Evolutionary conservation across 2,888 invertebrate genomes (phyloP).

Genomic region (Caenorhabditis afra): DNA sequence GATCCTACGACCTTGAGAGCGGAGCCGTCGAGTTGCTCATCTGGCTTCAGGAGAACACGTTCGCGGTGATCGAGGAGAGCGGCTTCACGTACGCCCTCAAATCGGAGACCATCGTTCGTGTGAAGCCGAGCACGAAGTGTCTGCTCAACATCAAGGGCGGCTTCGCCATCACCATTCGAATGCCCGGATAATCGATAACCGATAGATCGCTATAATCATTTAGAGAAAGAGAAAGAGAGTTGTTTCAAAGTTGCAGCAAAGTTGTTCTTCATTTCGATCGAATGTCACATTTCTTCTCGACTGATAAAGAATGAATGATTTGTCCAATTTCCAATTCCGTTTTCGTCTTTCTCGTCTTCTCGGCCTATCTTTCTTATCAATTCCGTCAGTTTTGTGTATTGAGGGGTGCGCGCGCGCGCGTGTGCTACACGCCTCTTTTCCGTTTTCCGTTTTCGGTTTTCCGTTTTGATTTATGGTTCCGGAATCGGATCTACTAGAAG

Average conservation of each 20-base stretch:
- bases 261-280: not conserved
- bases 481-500: no score
- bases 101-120: constrained; percentile 61
- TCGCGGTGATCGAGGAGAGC: constrained; percentile 57
- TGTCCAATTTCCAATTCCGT: constrained; percentile 48
- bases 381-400: constrained; percentile 11
- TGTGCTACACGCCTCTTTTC: constrained; percentile 29
- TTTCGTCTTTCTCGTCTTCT: no score
- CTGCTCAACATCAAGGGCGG: constrained; percentile 61
- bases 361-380: constrained; percentile 47
- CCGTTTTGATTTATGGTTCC: constrained; percentile 3
- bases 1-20: constrained; percentile 67
- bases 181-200: constrained; percentile 40
- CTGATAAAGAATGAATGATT: no score
- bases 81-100: constrained; percentile 59
- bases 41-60: constrained; percentile 68
- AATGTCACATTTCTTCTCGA: no score
- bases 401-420: constrained; percentile 4
- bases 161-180: constrained; percentile 64
- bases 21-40: constrained; percentile 66
- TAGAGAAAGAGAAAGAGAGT: no score
- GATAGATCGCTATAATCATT: no score
- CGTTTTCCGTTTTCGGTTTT: constrained; percentile 22
- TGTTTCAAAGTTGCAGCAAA: not conserved
- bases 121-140: constrained; percentile 62